Percentiles rank a stretch among this genome's conserved stretches.
Evolutionary conservation across 2,797 vertebrate species (phyloP).

Genomic region (Thripadectes ignobilis): DNA sequence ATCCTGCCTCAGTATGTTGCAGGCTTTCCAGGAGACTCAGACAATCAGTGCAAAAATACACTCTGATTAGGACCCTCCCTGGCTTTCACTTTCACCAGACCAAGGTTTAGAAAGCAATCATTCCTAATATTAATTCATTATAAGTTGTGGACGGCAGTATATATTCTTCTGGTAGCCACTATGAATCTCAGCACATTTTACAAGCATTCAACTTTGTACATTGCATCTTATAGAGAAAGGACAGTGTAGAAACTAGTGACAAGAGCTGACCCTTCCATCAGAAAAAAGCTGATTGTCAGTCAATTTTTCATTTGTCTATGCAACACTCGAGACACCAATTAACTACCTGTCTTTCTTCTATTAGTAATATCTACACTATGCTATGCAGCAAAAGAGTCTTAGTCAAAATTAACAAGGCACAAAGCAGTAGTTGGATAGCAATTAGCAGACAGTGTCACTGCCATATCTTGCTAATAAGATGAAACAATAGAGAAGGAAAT

Average conservation of each 20-base stretch:
- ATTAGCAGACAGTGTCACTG: constrained; percentile 56
- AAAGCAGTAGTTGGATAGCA: constrained; percentile 34
- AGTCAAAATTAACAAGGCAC: constrained; percentile 61
- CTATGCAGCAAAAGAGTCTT: not conserved
- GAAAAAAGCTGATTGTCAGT: not conserved
- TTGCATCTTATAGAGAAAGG: not conserved
- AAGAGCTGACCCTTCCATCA: not conserved
- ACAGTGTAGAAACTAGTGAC: not conserved
- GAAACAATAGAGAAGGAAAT: constrained; percentile 31
- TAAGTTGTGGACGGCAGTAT: not conserved
- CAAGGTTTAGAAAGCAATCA: not conserved
- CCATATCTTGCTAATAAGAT: constrained; percentile 48
- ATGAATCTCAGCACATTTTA: not conserved
- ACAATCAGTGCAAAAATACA: not conserved
- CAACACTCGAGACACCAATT: constrained; percentile 39
- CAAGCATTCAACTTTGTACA: not conserved
- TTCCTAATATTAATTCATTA: not conserved
- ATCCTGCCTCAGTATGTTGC: not conserved
- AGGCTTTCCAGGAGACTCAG: not conserved
- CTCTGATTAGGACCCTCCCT: not conserved
- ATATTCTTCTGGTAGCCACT: not conserved
- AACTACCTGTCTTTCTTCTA: constrained; percentile 28
- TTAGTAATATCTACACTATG: not conserved
- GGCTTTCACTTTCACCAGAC: not conserved
- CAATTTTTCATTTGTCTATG: constrained; percentile 18